A percentile compares a stretch with the other conserved stretches of the same genome.
These are phyloP conservation scores for Acanthosoma haemorrhoidale DNA, from an alignment of 2,888 invertebrate species.

Conservation along the genomic window DNA sequence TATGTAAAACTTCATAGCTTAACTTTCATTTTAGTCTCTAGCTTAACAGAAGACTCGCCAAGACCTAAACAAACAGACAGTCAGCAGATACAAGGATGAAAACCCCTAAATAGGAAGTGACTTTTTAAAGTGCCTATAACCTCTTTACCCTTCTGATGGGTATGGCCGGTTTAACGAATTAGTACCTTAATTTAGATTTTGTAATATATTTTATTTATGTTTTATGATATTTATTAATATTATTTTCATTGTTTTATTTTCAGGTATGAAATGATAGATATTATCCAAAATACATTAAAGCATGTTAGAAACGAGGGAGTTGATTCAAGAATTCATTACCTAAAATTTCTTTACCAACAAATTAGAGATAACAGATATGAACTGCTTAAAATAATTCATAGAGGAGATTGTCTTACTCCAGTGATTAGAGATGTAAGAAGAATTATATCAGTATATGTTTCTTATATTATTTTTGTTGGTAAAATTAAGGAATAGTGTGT, in stretches of 20 bases:
- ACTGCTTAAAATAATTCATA: neutral
- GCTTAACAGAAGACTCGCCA: no score
- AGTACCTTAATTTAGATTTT: no score
- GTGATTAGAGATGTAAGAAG: neutral
- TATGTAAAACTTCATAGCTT: no score
- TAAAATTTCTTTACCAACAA: slow-evolving; percentile 58
- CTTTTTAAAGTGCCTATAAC: no score
- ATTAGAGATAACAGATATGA: slow-evolving; percentile 14
- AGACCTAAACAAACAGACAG: no score
- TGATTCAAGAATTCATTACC: slow-evolving; percentile 69
- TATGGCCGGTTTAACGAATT: no score
- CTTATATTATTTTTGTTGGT: neutral
- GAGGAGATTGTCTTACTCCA: slow-evolving; percentile 8
- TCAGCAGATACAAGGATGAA: no score
- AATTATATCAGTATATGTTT: neutral
- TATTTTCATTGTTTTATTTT: neutral
- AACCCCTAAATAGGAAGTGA: no score
- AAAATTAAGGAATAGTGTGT: no score
- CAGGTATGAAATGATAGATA: slow-evolving; percentile 15
- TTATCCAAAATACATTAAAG: slow-evolving; percentile 30
- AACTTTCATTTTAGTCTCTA: no score
- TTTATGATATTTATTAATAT: neutral
- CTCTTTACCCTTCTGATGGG: no score
- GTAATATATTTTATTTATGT: no score
- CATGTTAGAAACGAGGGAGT: slow-evolving; percentile 63